phyloP scores from a whole-genome alignment of 53 echinoderm and acorn worm species.

The Echinometra lucunter region DNA sequence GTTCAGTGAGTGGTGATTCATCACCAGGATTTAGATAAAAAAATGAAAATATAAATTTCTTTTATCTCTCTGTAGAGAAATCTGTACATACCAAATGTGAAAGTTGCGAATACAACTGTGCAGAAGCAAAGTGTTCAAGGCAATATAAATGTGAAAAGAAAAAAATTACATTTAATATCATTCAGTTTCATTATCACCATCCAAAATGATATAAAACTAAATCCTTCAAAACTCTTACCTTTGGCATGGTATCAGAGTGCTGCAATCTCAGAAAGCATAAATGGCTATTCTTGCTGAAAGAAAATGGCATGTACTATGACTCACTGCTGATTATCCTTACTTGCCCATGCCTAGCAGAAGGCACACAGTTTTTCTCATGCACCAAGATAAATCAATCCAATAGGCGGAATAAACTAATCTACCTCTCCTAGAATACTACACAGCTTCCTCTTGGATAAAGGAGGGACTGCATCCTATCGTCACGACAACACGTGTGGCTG shows the following conservation, averaged over 20 bases:
- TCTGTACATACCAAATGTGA: neutral
- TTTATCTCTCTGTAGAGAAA: neutral
- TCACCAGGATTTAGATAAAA: neutral
- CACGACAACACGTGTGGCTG: conserved; percentile 35
- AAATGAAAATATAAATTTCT: neutral
- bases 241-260: conserved; percentile 11
- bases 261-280: conserved; percentile 12
- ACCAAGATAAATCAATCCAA: conserved; percentile 39
- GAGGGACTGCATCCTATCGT: conserved; percentile 10
- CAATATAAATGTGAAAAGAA: too few species aligned
- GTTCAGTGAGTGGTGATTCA: neutral
- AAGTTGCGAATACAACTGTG: too few species aligned
- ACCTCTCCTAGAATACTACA: neutral
- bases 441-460: neutral
- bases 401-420: neutral
- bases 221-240: neutral
- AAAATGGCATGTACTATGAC: conserved; percentile 40
- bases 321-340: neutral
- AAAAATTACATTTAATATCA: too few species aligned
- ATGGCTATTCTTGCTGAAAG: conserved; percentile 35
- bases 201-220: neutral
- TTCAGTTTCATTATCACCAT: neutral
- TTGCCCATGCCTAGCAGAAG: conserved; percentile 6
- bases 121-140: too few species aligned
- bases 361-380: neutral